These are phyloP conservation scores for Oxyura jamaicensis DNA, from an alignment of 2,113 vertebrate genomes.

Conservation along the genomic window DNA sequence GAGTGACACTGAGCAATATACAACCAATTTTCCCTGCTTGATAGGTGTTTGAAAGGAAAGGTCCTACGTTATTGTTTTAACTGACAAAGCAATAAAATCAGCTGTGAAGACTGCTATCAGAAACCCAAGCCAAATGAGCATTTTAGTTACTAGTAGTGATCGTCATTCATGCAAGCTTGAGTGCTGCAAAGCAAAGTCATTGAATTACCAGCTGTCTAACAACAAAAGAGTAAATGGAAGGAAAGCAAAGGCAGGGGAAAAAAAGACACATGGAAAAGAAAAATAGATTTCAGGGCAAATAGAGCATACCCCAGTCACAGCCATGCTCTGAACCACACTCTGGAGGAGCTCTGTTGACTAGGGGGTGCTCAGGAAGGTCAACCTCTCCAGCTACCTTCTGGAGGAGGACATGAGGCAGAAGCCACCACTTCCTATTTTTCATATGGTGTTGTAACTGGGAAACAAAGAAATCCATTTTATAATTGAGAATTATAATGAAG, in stretches of 20 bases:
- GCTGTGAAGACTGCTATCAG: not conserved
- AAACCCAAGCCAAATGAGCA: not conserved
- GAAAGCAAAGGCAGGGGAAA: not conserved
- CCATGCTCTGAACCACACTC: not conserved
- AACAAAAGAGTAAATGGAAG: not conserved
- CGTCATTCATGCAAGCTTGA: not conserved
- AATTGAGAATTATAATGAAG: not conserved
- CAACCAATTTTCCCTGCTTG: not conserved
- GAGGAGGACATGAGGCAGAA: not conserved
- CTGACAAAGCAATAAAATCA: not conserved
- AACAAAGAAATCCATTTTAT: not conserved
- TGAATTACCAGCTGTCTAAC: not conserved
- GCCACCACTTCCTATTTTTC: not conserved
- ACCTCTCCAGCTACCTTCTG: not conserved
- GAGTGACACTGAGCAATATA: not conserved
- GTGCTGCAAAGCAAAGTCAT: not conserved
- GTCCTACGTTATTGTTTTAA: not conserved
- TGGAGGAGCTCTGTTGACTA: not conserved
- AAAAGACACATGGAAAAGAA: not conserved
- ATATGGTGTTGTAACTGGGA: not conserved
- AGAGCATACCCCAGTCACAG: not conserved
- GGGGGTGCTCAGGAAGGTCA: not conserved
- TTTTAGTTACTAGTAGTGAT: not conserved
- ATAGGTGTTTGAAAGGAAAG: not conserved
- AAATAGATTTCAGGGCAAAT: not conserved